Base-by-base conservation (phyloP, 2,797 vertebrate genomes). In the Apogon talboti region DNA sequence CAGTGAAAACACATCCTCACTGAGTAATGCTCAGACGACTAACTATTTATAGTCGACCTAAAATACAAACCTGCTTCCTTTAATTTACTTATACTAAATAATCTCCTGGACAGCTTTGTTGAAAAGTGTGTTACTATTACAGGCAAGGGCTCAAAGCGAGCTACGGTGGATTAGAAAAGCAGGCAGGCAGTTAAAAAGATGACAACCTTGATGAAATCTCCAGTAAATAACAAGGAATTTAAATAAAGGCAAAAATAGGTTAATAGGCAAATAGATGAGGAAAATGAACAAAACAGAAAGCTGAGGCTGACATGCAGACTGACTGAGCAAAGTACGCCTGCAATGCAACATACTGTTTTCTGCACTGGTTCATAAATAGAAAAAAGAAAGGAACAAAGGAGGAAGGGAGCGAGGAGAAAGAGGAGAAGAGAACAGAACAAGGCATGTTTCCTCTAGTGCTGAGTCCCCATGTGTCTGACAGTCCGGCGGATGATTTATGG, bases 401-500 rank as follows among this genome's bases (percentile, higher is more conserved):
- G 40, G 30, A 35, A 62, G 55, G 44, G 53, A 66, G 51, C 4
- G 14, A 53, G 55, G 7, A 55, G 28, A 84, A 71, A 73, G 50
- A 67, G 54, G 62, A 76, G 52, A 56, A 46, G 21, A 68, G 51
- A 54, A 68, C 24, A 62, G 60, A 74, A 38, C 51, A 52, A 48
- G 68, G 59, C 58, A n/a, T 69, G 74, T 84, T 86, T 84, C 68
- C 79, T 74, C 65, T 76, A 54, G 45, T 68, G 81, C 71, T 49
- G 79, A 81, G 79, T 82, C 82, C 88, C 83, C 54, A 41, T 79
- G 84, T 87, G 88, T 89, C 88, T 86, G 83, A 87, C 83, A 89
- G 85, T 66, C 84, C 85, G 78, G 70, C 73, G 79, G 87, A 89
- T 92, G 90, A 92, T 91, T 92, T 92, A 92, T 91, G 88, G 84